A percentile compares a stretch with the other conserved stretches of the same genome.
Evolutionary conservation across 2,797 vertebrate species (phyloP).

Genomic region (Siniperca obscura): DNA sequence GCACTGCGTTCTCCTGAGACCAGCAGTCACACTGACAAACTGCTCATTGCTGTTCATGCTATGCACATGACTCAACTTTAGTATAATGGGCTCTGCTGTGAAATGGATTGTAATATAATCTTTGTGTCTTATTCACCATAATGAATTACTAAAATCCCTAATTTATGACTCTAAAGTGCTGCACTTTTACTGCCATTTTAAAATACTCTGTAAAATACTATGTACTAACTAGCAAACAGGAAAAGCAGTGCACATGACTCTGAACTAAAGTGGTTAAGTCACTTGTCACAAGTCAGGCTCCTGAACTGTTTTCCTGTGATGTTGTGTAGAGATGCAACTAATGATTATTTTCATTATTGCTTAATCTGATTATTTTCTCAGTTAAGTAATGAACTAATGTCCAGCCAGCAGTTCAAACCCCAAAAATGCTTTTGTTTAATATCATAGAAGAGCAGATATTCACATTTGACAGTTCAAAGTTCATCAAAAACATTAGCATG

Average conservation of each 20-base stretch:
- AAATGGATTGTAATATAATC: constrained; percentile 71
- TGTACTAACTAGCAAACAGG: constrained; percentile 1
- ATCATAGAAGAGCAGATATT: neutral
- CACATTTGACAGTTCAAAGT: neutral
- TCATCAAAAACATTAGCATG: neutral
- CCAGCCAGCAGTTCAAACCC: neutral
- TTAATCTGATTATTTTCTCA: neutral
- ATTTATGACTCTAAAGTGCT: constrained; percentile 37
- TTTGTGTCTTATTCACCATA: constrained; percentile 44
- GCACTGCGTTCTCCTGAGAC: constrained; percentile 25
- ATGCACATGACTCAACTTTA: constrained; percentile 75
- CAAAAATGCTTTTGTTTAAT: neutral
- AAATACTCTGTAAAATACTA: constrained; percentile 15
- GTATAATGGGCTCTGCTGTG: constrained; percentile 68
- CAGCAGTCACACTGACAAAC: constrained; percentile 51
- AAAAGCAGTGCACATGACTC: neutral
- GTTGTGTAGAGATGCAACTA: neutral
- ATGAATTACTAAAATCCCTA: constrained; percentile 67
- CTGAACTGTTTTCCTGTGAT: constrained; percentile 1
- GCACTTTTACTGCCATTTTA: constrained; percentile 23
- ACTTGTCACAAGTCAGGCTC: neutral
- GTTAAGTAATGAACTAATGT: neutral
- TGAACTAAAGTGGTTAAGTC: neutral
- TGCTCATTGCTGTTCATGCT: constrained; percentile 53
- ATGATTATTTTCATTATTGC: neutral